These are phyloP conservation scores for Suricata suricatta DNA, from an alignment of 2,113 vertebrate species.

Conservation along the genomic window DNA sequence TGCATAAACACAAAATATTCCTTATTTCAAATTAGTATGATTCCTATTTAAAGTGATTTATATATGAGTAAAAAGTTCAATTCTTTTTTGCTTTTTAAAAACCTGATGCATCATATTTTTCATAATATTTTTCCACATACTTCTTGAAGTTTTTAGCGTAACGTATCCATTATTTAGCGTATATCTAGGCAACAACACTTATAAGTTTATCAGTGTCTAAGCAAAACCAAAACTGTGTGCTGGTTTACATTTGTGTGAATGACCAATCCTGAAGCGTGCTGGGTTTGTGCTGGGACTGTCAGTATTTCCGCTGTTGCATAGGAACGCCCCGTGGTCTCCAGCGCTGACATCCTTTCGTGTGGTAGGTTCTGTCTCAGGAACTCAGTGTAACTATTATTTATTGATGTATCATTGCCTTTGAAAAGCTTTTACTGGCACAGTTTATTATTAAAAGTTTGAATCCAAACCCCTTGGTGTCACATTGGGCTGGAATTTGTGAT, in stretches of 20 bases:
- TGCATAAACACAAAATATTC: conserved; percentile 83
- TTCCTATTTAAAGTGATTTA: conserved; percentile 85
- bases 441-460: conserved; percentile 87
- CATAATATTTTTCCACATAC: conserved; percentile 84
- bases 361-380: conserved; percentile 92
- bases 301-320: conserved; percentile 89
- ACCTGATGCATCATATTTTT: conserved; percentile 82
- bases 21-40: conserved; percentile 85
- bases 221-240: conserved; percentile 84
- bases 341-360: conserved; percentile 86
- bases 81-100: conserved; percentile 84
- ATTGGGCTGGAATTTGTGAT: not conserved
- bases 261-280: conserved; percentile 91
- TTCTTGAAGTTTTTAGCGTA: conserved; percentile 83
- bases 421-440: conserved; percentile 90
- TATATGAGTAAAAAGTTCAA: conserved; percentile 84
- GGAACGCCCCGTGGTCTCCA: conserved; percentile 86
- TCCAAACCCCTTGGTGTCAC: not conserved
- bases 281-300: conserved; percentile 93
- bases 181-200: conserved; percentile 83
- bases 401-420: conserved; percentile 91
- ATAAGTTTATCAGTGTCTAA: conserved; percentile 82
- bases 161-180: conserved; percentile 83
- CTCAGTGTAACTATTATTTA: conserved; percentile 92
- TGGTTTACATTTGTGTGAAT: conserved; percentile 95